phyloP scores from a whole-genome alignment of 2,888 invertebrate species.

The Tinea pellionella region DNA sequence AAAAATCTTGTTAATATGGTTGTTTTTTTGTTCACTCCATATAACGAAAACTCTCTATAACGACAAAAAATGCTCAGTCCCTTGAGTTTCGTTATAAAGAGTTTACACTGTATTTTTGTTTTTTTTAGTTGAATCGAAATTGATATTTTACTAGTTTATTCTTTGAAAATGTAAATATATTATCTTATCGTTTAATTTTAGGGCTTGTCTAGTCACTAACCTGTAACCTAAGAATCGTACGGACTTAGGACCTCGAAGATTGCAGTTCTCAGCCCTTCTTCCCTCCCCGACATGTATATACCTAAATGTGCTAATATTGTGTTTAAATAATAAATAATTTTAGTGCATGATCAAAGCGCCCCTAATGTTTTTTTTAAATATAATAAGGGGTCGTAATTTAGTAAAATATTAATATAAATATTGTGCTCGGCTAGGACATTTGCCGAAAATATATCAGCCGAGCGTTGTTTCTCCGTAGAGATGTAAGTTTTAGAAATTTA shows the following conservation, averaged over 20 bases:
- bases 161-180: conserved; percentile 33
- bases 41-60: no score
- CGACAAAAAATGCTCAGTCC: no score
- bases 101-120: no score
- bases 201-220: conserved; percentile 1
- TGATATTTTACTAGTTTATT: conserved; percentile 26
- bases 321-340: not conserved
- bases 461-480: not conserved
- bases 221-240: no score
- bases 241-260: no score
- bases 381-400: not conserved
- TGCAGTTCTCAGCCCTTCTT: not conserved
- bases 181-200: not conserved
- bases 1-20: no score
- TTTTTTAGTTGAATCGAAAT: no score
- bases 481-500: not conserved
- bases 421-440: not conserved
- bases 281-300: not conserved
- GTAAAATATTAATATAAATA: no score
- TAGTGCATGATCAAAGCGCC: not conserved
- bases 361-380: not conserved
- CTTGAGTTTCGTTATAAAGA: no score
- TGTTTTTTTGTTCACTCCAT: no score
- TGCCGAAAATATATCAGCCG: not conserved
- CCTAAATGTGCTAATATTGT: not conserved